Conservation (phyloP, 2,113 vertebrate genomes). For the Caranx melampygus region DNA sequence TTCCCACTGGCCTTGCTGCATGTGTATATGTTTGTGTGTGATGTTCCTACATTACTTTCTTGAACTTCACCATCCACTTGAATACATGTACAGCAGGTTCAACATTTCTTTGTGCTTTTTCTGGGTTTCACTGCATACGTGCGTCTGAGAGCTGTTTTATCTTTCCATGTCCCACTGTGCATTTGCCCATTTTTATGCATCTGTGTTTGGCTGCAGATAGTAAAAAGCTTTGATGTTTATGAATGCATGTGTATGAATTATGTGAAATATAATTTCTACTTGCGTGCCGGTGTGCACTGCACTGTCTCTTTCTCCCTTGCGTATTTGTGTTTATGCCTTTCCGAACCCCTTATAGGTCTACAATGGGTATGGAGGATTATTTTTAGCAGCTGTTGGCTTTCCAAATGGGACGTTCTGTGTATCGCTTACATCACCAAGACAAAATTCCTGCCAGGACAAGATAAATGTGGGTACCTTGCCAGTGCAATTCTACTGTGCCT, state of each 20-base stretch:
- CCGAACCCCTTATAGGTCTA: constrained; percentile 29
- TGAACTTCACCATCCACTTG: constrained; percentile 50
- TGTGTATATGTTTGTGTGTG: constrained; percentile 28
- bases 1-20: constrained; percentile 43
- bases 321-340: background rate
- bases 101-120: constrained; percentile 27
- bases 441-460: constrained; percentile 40
- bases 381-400: constrained; percentile 44
- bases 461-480: constrained; percentile 36
- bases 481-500: constrained; percentile 16
- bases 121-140: constrained; percentile 8
- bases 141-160: constrained; percentile 45
- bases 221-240: constrained; percentile 55
- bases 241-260: constrained; percentile 16
- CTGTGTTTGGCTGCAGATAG: constrained; percentile 28
- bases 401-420: constrained; percentile 37
- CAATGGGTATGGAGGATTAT: constrained; percentile 19
- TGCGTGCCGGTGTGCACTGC: constrained; percentile 7
- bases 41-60: constrained; percentile 46
- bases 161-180: constrained; percentile 21
- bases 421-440: constrained; percentile 50
- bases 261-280: constrained; percentile 36
- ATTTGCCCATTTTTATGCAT: constrained; percentile 46
- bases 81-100: constrained; percentile 39
- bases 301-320: constrained; percentile 1